Evolutionary conservation across 1,140 invertebrate genomes (phyloP).

Genomic region (Melipona quadrifasciata): DNA sequence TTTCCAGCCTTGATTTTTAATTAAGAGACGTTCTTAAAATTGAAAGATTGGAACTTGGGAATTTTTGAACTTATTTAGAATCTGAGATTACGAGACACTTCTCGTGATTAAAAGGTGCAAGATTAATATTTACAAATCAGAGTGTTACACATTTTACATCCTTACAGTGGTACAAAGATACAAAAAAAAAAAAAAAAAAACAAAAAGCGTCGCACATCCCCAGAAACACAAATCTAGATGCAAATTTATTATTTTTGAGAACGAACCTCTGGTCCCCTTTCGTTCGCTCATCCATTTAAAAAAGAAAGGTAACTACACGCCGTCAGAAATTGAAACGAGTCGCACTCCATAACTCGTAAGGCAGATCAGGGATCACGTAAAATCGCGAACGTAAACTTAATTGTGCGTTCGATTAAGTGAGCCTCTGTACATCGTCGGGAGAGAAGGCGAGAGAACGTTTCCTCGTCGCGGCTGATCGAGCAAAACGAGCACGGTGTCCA

Average conservation of each 20-base stretch:
- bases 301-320: neutral
- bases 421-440: neutral
- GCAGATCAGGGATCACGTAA: neutral
- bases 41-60: too few species aligned
- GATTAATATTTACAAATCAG: too few species aligned
- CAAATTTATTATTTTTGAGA: neutral
- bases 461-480: conserved; percentile 36
- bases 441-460: neutral
- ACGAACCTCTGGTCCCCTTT: neutral
- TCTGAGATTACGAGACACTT: too few species aligned
- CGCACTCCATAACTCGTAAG: neutral
- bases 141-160: too few species aligned
- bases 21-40: too few species aligned
- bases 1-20: too few species aligned
- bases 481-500: conserved; percentile 31
- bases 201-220: neutral
- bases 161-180: neutral
- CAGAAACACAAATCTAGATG: neutral
- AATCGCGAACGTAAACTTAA: neutral
- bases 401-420: neutral
- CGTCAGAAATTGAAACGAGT: neutral
- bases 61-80: too few species aligned
- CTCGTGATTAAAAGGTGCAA: too few species aligned
- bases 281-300: neutral
- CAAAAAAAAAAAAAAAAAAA: neutral